Percentiles rank a stretch among this genome's conserved stretches.
Conservation (phyloP, 2,797 vertebrate genomes). For the Neosilurus mollespiculum region DNA sequence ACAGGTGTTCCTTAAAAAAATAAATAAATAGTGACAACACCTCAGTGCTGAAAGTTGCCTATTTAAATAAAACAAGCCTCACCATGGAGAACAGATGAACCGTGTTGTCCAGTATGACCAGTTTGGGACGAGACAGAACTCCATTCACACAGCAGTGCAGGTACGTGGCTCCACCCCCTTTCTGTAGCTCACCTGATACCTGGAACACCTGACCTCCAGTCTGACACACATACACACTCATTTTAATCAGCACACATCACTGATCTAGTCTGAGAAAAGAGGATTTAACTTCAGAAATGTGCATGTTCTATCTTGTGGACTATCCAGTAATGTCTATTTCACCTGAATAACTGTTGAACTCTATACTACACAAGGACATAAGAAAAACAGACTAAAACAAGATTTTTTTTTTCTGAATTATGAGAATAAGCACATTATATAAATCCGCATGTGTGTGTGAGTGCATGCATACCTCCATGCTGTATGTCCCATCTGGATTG, state of each 20-base stretch:
- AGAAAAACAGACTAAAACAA: too few species aligned
- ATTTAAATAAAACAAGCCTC: slow-evolving; percentile 39
- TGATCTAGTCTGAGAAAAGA: not conserved
- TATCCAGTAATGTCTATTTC: too few species aligned
- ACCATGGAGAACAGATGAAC: slow-evolving; percentile 91
- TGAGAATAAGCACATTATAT: not conserved
- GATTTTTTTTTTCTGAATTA: too few species aligned
- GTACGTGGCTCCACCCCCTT: slow-evolving; percentile 70
- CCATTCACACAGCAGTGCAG: slow-evolving; percentile 85
- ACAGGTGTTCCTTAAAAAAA: not conserved
- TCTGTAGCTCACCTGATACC: slow-evolving; percentile 81
- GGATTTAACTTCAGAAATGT: not conserved
- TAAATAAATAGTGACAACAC: not conserved
- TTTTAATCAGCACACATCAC: not conserved
- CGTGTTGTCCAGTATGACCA: slow-evolving; percentile 83
- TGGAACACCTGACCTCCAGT: slow-evolving; percentile 75
- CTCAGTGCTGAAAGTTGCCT: not conserved
- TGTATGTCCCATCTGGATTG: slow-evolving; percentile 84
- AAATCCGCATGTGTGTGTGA: not conserved
- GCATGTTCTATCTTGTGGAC: not conserved
- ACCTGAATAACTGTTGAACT: too few species aligned
- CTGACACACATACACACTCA: slow-evolving; percentile 63
- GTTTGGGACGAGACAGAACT: slow-evolving; percentile 78
- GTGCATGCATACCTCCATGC: slow-evolving; percentile 80
- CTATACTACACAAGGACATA: too few species aligned